Evolutionary conservation across 2,797 vertebrate genomes (phyloP).

Genomic region (Dendrocincla fuliginosa): DNA sequence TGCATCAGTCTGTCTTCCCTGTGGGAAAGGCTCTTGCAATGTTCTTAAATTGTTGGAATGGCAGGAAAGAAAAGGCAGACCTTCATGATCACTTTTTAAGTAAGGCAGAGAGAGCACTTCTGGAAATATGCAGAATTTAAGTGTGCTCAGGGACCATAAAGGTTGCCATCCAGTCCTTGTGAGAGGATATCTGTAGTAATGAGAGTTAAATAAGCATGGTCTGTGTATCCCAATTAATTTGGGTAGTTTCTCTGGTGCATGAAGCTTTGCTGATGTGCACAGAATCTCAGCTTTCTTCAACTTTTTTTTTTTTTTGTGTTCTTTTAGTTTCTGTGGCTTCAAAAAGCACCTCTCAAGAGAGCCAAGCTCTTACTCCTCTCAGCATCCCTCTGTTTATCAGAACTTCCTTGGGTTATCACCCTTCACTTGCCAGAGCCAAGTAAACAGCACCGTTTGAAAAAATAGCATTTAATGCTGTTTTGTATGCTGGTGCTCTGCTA

Average conservation of each 20-base stretch:
- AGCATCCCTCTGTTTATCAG: neutral
- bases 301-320: neutral
- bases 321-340: neutral
- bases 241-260: neutral
- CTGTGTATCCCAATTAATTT: neutral
- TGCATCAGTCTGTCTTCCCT: neutral
- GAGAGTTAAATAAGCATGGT: neutral
- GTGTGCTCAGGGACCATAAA: neutral
- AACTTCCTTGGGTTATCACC: neutral
- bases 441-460: neutral
- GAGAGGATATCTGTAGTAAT: neutral
- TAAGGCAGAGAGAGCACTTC: neutral
- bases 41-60: neutral
- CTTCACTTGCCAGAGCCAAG: neutral
- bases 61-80: neutral
- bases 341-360: neutral
- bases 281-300: neutral
- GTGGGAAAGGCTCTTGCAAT: neutral
- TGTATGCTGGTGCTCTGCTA: neutral
- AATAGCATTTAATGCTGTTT: neutral
- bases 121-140: neutral
- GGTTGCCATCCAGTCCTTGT: neutral
- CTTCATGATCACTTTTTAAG: neutral
- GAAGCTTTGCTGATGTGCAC: neutral
- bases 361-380: neutral